Conservation (phyloP, 2,113 vertebrate species). For the Pterocles gutturalis region DNA sequence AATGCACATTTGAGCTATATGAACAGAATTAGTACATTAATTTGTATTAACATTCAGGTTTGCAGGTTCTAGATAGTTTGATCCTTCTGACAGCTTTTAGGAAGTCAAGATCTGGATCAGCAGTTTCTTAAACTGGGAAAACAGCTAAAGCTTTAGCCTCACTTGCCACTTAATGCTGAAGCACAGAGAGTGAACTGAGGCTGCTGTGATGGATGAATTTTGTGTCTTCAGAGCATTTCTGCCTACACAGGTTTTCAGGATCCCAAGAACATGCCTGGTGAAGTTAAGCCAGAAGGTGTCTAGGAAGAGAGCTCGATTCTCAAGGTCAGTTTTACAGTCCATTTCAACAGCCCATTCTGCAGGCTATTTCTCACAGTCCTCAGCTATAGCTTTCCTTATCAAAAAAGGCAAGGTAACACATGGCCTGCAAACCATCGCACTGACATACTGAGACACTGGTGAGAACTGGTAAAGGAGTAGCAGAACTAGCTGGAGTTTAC, state of each 20-base stretch:
- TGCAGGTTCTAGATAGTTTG: neutral
- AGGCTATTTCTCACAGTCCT: neutral
- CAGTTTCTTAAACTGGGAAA: neutral
- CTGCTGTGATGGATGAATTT: neutral
- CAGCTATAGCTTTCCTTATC: neutral
- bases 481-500: slow-evolving; percentile 65
- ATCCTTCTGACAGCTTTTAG: neutral
- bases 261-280: neutral
- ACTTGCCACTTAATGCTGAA: neutral
- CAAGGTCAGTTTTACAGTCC: neutral
- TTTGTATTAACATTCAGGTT: neutral
- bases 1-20: neutral
- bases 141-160: neutral
- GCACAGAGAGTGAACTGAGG: neutral
- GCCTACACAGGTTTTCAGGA: neutral
- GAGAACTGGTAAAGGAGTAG: neutral
- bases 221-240: neutral
- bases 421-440: neutral
- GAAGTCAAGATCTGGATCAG: neutral
- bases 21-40: neutral
- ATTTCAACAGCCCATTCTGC: neutral
- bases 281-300: neutral
- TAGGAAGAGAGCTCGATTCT: neutral
- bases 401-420: neutral
- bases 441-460: neutral